Base-by-base conservation (phyloP, 2,113 vertebrate genomes). In the Tretioscincus oriximinensis region DNA sequence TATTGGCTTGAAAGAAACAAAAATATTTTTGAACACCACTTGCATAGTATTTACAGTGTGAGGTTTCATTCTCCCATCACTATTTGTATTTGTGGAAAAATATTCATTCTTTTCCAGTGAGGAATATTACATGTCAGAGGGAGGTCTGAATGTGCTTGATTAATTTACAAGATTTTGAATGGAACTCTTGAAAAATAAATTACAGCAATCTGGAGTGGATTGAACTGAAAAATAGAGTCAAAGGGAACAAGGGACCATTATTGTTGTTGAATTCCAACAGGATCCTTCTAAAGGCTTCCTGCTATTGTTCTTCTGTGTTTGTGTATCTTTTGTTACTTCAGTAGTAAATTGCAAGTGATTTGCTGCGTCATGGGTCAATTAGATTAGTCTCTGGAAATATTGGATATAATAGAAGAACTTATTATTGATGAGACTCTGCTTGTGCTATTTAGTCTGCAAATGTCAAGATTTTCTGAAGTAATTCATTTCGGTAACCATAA, bases 401-500 rank as follows among this genome's bases (percentile, higher is more conserved):
- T 92, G 90, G 90, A 92, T 92, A 90, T 91, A 91, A 93, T 92
- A 93, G 86, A 90, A 91, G 85, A 85, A 88, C 80, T 94, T 91
- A 82, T 93, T 95, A 93, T 92, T 94, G 95, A 93, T 93, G 93
- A 93, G 90, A 91, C 88, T 79, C 61, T 88, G 88, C 86, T 85
- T 91, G 84, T 86, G 90, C 93, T 93, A 51, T 94, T 95, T 95
- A 92, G 91, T 91, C 92, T 93, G 90, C 90, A 94, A 95, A 95
- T 95, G 93, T 94, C 95, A 95, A 88, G 93, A 91, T 91, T 94
- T 95, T 94, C 93, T 90, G 82, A 92, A 89, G 86, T 91, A 87
- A 94, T 94, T 93, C 92, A 90, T 94, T 94, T 95, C 92, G 91
- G 90, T 94, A 94, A 90, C 85, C 0, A 2, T 92, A 94, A 96